Evolutionary conservation across 1,140 invertebrate genomes (phyloP).

Genomic region (Drosophila tsacasi): DNA sequence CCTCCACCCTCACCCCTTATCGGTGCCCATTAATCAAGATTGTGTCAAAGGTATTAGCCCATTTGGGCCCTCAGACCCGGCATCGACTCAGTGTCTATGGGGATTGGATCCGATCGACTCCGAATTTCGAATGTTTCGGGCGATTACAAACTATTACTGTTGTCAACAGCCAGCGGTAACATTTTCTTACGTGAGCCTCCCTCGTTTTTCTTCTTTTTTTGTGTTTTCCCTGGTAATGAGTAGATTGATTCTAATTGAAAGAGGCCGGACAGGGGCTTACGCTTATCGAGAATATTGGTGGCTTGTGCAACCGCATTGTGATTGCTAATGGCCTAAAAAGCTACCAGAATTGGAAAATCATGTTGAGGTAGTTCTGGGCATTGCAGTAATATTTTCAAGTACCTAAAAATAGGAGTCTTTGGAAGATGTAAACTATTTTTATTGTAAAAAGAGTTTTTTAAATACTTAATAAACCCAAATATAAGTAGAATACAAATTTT

Average conservation of each 20-base stretch:
- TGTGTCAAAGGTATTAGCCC: slow-evolving; percentile 60
- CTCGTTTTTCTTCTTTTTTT: neutral
- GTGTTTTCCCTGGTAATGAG: slow-evolving; percentile 9
- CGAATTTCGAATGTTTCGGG: slow-evolving; percentile 15
- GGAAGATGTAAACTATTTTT: too few relatives aligned
- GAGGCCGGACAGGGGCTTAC: slow-evolving; percentile 8
- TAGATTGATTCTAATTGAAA: slow-evolving; percentile 55
- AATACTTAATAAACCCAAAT: too few relatives aligned
- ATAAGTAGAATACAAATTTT: too few relatives aligned
- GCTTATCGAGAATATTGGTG: slow-evolving; percentile 21
- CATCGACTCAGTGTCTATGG: slow-evolving; percentile 37
- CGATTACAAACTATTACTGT: slow-evolving; percentile 46
- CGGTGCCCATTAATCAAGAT: slow-evolving; percentile 55
- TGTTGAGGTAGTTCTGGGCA: neutral
- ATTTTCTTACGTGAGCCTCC: slow-evolving; percentile 27
- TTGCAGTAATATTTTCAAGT: neutral
- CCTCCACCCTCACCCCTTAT: slow-evolving; percentile 29
- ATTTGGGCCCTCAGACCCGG: slow-evolving; percentile 28
- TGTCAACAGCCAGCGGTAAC: slow-evolving; percentile 35
- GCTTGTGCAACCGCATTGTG: slow-evolving; percentile 12
- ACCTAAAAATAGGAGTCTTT: neutral
- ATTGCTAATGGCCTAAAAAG: slow-evolving; percentile 33
- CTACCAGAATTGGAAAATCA: slow-evolving; percentile 10
- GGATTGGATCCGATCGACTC: slow-evolving; percentile 17
- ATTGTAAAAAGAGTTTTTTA: too few relatives aligned